Base-by-base conservation (phyloP, 2,797 vertebrate genomes). In the Netta rufina region DNA sequence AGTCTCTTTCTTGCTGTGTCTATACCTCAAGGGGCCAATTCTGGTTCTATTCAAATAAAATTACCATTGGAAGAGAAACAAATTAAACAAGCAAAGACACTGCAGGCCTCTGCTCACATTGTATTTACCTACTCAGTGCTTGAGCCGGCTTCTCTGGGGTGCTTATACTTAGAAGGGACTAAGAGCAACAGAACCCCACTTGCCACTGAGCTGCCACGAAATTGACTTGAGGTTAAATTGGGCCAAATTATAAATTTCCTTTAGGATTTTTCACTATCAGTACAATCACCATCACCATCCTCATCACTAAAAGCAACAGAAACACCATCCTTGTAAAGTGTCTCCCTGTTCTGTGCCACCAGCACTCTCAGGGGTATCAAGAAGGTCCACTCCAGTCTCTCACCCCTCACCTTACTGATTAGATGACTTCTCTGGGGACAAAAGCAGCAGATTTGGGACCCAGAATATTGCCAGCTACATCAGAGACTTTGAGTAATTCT, bases 31-130 rank as follows among this genome's bases (percentile, higher is more conserved):
- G 84, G 78, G 87, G 67, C 21, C 30, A 91, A 73, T 74, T 93
- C 95, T 92, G 51, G 45, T 87, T 84, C 89, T 93, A 95, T 92
- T 95, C 57, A 92, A 89, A 54, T 81, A 85, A 95, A 96, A 96
- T 89, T 85, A 91, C 72, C 56, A 58, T 66, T 89, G 94, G 82
- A 95, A 84, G 49, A 90, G 87, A 84, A 90, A 90, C 69, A 94
- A 97, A 95, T 94, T 76, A 92, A 94, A 88, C 62, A 88, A 32
- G 90, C 7, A 76, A 75, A 95, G 72, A 90, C 78, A 93, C 39
- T 84, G 36, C 28, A 54, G 66, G 81, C 58, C 67, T 71, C 81
- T 83, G 27, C 53, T 95, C 57, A 83, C 32, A 32, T 69, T 89
- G 4, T 91, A 73, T 94, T 92, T 92, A 84, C 30, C 90, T 78